These are phyloP conservation scores for Lochmaea capreae DNA, from an alignment of 2,888 invertebrate genomes.

Conservation along the genomic window DNA sequence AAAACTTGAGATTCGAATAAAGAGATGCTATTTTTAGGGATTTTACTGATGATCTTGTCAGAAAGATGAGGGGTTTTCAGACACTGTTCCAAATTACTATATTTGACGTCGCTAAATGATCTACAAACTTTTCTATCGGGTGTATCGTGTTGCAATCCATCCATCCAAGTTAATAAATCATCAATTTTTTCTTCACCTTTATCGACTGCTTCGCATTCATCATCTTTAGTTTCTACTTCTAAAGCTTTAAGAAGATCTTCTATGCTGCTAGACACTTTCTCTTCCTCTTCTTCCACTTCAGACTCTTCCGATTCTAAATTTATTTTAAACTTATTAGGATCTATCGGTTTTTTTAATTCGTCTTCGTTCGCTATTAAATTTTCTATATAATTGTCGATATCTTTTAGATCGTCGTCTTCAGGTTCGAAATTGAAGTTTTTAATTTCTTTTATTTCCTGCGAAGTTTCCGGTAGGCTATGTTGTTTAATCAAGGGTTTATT, in stretches of 20 bases:
- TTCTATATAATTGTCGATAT: slow-evolving; percentile 64
- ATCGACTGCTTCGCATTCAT: slow-evolving; percentile 36
- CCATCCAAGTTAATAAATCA: slow-evolving; percentile 64
- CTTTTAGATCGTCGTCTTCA: slow-evolving; percentile 61
- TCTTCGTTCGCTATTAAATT: slow-evolving; percentile 62
- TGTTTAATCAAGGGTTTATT: slow-evolving; percentile 54
- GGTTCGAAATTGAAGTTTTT: slow-evolving; percentile 64
- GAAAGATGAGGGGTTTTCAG: slow-evolving; percentile 59
- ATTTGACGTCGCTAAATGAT: slow-evolving; percentile 62
- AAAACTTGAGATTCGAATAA: slow-evolving; percentile 62
- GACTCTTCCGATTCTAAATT: slow-evolving; percentile 41
- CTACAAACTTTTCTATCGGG: slow-evolving; percentile 57
- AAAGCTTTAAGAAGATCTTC: slow-evolving; percentile 64
- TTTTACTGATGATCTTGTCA: slow-evolving; percentile 59
- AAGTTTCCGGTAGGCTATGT: slow-evolving; percentile 57
- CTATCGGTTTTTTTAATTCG: slow-evolving; percentile 62
- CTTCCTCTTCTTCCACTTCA: slow-evolving; percentile 50
- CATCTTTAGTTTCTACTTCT: slow-evolving; percentile 58
- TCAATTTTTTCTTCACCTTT: slow-evolving; percentile 61
- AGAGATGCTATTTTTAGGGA: slow-evolving; percentile 62
- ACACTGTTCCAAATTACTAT: slow-evolving; percentile 61
- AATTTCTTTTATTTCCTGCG: slow-evolving; percentile 45
- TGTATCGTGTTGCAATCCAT: slow-evolving; percentile 62
- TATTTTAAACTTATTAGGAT: slow-evolving; percentile 52
- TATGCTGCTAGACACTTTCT: slow-evolving; percentile 61